These are phyloP conservation scores for Erebia ligea DNA, from an alignment of 2,888 invertebrate species.

Conservation along the genomic window DNA sequence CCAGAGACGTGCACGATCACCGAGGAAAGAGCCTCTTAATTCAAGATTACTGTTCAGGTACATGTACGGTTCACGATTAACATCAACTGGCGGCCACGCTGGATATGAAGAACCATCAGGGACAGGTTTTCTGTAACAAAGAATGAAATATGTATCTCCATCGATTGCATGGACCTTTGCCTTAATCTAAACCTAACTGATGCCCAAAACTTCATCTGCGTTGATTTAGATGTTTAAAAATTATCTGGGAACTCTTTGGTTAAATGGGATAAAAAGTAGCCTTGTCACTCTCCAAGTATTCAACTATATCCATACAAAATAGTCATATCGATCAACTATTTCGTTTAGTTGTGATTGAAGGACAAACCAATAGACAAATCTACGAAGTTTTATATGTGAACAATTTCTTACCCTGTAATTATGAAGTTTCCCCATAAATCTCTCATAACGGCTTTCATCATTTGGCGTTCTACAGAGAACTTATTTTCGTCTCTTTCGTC, in stretches of 20 bases:
- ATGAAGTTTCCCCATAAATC: slow-evolving; percentile 49
- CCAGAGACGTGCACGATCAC: slow-evolving; percentile 50
- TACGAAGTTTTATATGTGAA: not conserved
- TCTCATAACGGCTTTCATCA: slow-evolving; percentile 45
- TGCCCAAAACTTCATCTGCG: no score
- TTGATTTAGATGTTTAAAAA: no score
- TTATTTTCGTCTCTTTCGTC: slow-evolving; percentile 44
- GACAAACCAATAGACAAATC: not conserved
- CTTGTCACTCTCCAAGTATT: no score
- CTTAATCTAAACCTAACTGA: no score
- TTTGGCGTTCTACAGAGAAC: slow-evolving; percentile 38
- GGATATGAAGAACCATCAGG: slow-evolving; percentile 44
- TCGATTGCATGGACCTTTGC: not conserved
- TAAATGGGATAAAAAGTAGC: no score
- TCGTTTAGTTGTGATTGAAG: no score
- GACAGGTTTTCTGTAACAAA: slow-evolving; percentile 44
- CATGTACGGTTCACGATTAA: slow-evolving; percentile 51
- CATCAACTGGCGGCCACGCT: slow-evolving; percentile 51
- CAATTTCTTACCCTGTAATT: slow-evolving; percentile 45
- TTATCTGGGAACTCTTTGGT: no score
- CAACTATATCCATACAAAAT: no score
- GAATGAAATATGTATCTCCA: not conserved
- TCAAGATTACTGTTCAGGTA: slow-evolving; percentile 46
- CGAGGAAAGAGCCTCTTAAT: slow-evolving; percentile 45
- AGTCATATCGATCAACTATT: no score